Conservation (phyloP, 2,113 vertebrate species). For the Conger conger region DNA sequence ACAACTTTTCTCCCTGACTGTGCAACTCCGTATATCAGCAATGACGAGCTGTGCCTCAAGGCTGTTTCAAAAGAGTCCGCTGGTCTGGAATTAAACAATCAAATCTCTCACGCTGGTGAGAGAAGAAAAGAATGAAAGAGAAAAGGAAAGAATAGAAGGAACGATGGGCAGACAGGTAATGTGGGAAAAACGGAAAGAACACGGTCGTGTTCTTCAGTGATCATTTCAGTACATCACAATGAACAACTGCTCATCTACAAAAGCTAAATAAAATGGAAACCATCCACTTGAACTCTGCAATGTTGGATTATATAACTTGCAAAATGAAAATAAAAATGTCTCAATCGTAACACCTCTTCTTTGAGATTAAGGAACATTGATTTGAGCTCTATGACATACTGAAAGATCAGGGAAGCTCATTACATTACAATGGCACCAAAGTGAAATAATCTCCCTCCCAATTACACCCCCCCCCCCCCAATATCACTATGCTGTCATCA, state of each 20-base stretch:
- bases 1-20: constrained; percentile 19
- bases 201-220: not conserved
- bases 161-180: not conserved
- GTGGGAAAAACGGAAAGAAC: not conserved
- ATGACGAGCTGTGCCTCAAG: constrained; percentile 40
- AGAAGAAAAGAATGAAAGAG: not conserved
- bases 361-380: constrained; percentile 33
- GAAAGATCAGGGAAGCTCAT: constrained; percentile 48
- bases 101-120: not conserved
- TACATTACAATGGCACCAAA: constrained; percentile 54
- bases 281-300: not conserved
- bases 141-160: not conserved
- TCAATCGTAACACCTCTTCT: not conserved
- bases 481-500: constrained; percentile 33
- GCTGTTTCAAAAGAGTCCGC: constrained; percentile 24
- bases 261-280: not conserved
- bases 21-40: constrained; percentile 26
- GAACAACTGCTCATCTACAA: not conserved
- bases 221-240: not conserved
- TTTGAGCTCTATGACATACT: constrained; percentile 50
- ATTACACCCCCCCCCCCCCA: constrained; percentile 24
- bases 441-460: constrained; percentile 37
- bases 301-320: not conserved
- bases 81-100: not conserved
- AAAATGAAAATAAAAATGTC: not conserved